These are phyloP conservation scores for Yponomeuta malinellus DNA, from an alignment of 2,888 invertebrate genomes.

Conservation along the genomic window DNA sequence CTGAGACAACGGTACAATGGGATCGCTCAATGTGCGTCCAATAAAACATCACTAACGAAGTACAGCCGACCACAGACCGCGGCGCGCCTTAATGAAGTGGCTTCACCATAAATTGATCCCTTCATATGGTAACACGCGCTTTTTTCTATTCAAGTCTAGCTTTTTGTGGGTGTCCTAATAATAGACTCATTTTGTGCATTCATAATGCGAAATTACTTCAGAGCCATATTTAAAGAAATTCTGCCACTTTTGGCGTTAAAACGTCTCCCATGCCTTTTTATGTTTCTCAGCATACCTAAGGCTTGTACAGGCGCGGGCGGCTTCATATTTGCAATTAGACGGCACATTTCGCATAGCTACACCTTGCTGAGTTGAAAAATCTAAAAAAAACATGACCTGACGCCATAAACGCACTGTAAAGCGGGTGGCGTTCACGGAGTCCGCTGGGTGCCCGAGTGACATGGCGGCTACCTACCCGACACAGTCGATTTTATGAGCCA, in stretches of 20 bases:
- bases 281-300: not conserved
- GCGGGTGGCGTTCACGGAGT: conserved; percentile 6
- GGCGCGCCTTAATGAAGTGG: conserved; percentile 47
- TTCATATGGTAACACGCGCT: conserved; percentile 2
- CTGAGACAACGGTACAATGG: conserved; percentile 34
- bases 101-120: conserved; percentile 22
- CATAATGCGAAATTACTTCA: not conserved
- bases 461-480: conserved; percentile 32
- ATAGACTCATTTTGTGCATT: not conserved
- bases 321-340: not conserved
- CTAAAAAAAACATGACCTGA: not conserved
- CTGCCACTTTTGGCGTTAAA: not conserved
- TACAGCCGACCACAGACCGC: conserved; percentile 11
- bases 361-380: not conserved
- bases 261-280: not conserved
- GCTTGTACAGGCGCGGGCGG: not conserved
- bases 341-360: not conserved
- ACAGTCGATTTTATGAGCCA: conserved; percentile 41
- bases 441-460: conserved; percentile 11
- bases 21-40: conserved; percentile 38
- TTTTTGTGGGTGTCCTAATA: not conserved
- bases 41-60: conserved; percentile 32
- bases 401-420: not conserved
- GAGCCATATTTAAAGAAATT: not conserved
- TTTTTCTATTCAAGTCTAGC: conserved; percentile 9